Evolutionary conservation across 2,113 vertebrate species (phyloP).

Genomic region (Monopterus albus): DNA sequence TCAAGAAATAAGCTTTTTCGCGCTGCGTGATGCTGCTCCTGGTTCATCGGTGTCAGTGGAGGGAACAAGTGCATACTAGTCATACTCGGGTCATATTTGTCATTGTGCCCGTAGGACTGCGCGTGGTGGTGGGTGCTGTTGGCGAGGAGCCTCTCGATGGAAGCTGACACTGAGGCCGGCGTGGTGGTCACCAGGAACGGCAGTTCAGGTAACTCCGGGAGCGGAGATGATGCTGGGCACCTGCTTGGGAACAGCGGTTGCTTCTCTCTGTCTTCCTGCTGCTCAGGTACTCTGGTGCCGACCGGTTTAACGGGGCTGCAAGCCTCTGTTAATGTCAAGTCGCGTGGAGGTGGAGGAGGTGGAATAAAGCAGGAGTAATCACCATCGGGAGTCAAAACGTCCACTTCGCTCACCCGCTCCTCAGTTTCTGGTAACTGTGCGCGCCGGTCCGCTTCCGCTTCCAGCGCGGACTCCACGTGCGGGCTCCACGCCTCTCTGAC

Average conservation of each 20-base stretch:
- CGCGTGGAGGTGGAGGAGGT: conserved; percentile 37
- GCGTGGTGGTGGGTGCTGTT: conserved; percentile 49
- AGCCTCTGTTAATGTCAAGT: conserved; percentile 45
- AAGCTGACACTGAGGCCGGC: conserved; percentile 63
- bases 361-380: conserved; percentile 62
- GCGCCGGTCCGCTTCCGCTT: conserved; percentile 67
- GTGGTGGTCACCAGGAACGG: conserved; percentile 85
- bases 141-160: conserved; percentile 79
- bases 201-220: conserved; percentile 77
- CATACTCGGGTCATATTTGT: conserved; percentile 46
- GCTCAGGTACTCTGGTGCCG: conserved; percentile 73
- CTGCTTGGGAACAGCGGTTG: conserved; percentile 82
- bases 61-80: conserved; percentile 63
- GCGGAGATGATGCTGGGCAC: conserved; percentile 83
- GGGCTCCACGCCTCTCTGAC: conserved; percentile 66
- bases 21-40: conserved; percentile 54
- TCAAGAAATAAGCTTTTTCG: conserved; percentile 75
- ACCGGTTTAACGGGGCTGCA: conserved; percentile 87
- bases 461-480: conserved; percentile 71
- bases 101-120: conserved; percentile 27
- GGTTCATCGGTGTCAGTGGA: conserved; percentile 60
- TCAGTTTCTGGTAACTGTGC: conserved; percentile 71
- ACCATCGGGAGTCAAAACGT: conserved; percentile 45
- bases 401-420: conserved; percentile 55
- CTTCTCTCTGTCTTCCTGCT: conserved; percentile 16